Evolutionary conservation across 1,140 invertebrate genomes (phyloP), one percentile per base, ranked within the genome.

Genomic region (Pseudomyrmex pallidus): DNA sequence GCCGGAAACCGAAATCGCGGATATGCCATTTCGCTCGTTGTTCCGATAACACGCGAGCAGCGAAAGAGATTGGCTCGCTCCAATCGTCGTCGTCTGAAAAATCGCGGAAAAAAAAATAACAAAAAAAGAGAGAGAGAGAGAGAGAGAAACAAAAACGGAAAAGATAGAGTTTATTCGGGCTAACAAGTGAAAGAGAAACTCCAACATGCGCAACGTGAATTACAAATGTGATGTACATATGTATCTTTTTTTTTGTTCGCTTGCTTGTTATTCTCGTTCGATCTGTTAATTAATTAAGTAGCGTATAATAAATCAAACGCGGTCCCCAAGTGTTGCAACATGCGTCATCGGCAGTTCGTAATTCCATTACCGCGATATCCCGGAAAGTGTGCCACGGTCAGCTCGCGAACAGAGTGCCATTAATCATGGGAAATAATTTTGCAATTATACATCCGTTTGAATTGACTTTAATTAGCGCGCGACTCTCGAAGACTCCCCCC

Each of bases 361-460:
- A 70, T 80, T 48, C 44, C 76, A 59, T 48, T 48, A 57, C 35
- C 35, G 35, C 50, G 13, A 13, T 35, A 35, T 15, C 25, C 9
- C 74, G 63, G 25, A 78, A 35, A 35, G 12, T 67, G n/a, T 2
- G 64, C 44, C 54, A 35, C 54, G 54, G 64, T 22, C 46, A 12
- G 54, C n/a, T 17, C 4, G 35, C 35, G 4, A 70, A 61, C 57
- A 59, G 70, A 20, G 44, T 17, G 44, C 15, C 22, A 80, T 80
- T 22, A 80, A 80, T 57, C 66, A 70, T 59, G n/a, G 44, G 20
- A 70, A 59, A 72, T 72, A 80, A 80, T 70, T 80, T 59, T 22
- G 54, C 66, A 67, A 80, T 67, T 35, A 35, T 77, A 61, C 62
- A 77, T 68, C 44, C 50, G 1, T 9, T 25, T 50, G 46, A 17